Conservation (phyloP, 1,140 invertebrate genomes). For the Schlechtendalia chinensis region DNA sequence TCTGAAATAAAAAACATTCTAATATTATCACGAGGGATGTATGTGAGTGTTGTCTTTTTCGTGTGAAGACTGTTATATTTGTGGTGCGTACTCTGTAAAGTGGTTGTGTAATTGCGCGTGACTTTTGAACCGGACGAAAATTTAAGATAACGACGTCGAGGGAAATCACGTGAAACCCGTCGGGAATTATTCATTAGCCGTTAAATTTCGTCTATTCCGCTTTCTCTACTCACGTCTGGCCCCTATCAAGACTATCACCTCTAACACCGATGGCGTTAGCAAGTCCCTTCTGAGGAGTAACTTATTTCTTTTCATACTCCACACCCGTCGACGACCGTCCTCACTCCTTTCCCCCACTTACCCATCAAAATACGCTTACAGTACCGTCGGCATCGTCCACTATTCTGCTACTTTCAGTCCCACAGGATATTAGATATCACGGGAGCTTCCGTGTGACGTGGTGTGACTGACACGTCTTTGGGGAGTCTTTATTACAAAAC, state of each 20-base stretch:
- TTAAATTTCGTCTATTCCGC: neutral
- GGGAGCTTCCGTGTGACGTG: neutral
- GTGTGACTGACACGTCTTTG: conserved; percentile 29
- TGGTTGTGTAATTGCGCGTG: neutral
- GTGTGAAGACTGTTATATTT: too few relatives aligned
- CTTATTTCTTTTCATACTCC: too few relatives aligned
- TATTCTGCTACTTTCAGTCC: neutral
- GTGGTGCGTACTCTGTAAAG: too few relatives aligned
- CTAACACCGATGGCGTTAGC: too few relatives aligned
- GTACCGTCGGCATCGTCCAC: neutral
- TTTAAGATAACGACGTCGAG: neutral
- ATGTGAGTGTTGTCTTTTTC: too few relatives aligned
- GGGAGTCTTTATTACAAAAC: conserved; percentile 40
- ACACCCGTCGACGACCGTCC: too few relatives aligned
- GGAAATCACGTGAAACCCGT: neutral
- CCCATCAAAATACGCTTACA: too few relatives aligned
- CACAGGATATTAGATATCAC: conserved; percentile 28
- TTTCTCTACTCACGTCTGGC: too few relatives aligned
- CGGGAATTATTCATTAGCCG: neutral
- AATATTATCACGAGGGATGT: too few relatives aligned
- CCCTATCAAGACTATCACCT: too few relatives aligned
- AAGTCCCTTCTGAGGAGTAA: neutral
- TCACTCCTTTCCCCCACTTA: neutral
- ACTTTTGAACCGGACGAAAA: too few relatives aligned
- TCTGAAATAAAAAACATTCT: too few relatives aligned